Evolutionary conservation across 2,797 vertebrate species (phyloP), one percentile per base, ranked within the genome.

Genomic region (Lacerta agilis): DNA sequence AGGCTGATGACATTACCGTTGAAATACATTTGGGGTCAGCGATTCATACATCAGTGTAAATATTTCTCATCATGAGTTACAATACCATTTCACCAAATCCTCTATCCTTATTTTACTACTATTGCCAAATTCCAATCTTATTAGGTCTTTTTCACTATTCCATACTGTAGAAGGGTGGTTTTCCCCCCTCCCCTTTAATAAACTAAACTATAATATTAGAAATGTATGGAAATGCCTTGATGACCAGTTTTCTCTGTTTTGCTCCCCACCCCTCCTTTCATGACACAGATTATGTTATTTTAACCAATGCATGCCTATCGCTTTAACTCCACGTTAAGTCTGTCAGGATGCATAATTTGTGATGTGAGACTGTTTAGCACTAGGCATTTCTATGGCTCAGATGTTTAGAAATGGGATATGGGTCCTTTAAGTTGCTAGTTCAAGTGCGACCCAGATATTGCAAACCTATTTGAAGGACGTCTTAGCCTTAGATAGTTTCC

Each of bases 181-280:
- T 89, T 67, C 33, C 25, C 7, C 25, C 23, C 7, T 36, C 27
- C 76, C 58, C 88, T 93, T 96, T 96, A 97, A 95, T 96, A 95
- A 94, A 94, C 96, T 97, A 96, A 92, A 36, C 86, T 91, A 8
- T 91, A 94, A 10, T 88, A 92, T 96, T 94, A 94, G 88, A 94
- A 92, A 89, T 94, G 91, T 75, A 92, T 95, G 92, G 94, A 95
- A 95, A 93, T 90, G 89, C 91, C 95, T 93, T 95, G 91, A 95
- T 96, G 95, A 96, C 93, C 82, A 93, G 76, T 93, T 93, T 92
- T 94, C 96, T 94, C 94, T 96, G 95, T 92, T 97, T 95, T 94
- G 91, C 92, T 96, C 95, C 95, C 11, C 49, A 55, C 20, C 29
- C 58, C 89, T 93, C 94, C 88, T 93, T 95, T 95, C 93, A 93